These are phyloP conservation scores for Drosophila pseudotakahashii DNA, from an alignment of 2,888 invertebrate genomes.

Conservation along the genomic window DNA sequence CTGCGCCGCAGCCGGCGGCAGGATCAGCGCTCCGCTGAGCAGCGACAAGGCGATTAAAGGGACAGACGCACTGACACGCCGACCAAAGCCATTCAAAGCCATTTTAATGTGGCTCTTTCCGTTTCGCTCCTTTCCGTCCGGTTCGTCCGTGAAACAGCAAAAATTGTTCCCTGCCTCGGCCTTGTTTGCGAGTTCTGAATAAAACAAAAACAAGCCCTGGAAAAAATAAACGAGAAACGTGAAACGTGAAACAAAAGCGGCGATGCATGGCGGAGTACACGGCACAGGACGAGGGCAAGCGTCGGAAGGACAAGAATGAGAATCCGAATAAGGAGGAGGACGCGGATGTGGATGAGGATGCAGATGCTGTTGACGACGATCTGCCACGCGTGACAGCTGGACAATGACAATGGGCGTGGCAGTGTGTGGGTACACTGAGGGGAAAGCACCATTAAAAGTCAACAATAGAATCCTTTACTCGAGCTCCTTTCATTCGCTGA, in stretches of 20 bases:
- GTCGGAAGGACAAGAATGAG: constrained; percentile 21
- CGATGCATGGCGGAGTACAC: constrained; percentile 60
- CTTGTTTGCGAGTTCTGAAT: constrained; percentile 69
- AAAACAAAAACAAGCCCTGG: constrained; percentile 28
- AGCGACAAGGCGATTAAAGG: constrained; percentile 79
- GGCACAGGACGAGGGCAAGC: constrained; percentile 29
- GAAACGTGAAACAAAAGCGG: constrained; percentile 72
- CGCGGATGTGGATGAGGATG: constrained; percentile 41
- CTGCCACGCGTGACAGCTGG: constrained; percentile 77
- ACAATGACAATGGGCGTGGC: constrained; percentile 66
- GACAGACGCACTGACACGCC: constrained; percentile 59
- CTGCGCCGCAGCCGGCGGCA: constrained; percentile 80
- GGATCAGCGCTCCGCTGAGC: constrained; percentile 65
- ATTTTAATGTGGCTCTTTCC: constrained; percentile 70
- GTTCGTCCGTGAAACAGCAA: constrained; percentile 53
- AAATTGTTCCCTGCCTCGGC: constrained; percentile 51
- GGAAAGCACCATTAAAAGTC: neutral
- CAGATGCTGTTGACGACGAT: constrained; percentile 44
- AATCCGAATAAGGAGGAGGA: constrained; percentile 35
- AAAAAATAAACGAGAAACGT: constrained; percentile 36
- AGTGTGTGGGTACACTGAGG: constrained; percentile 26
- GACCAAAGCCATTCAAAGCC: constrained; percentile 78
- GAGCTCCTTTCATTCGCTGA: neutral
- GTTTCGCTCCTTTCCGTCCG: constrained; percentile 14
- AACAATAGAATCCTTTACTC: neutral